Percentiles rank a stretch among this genome's conserved stretches.
These are phyloP conservation scores for Hypercompe scribonia DNA, from an alignment of 2,888 invertebrate species.

Conservation along the genomic window DNA sequence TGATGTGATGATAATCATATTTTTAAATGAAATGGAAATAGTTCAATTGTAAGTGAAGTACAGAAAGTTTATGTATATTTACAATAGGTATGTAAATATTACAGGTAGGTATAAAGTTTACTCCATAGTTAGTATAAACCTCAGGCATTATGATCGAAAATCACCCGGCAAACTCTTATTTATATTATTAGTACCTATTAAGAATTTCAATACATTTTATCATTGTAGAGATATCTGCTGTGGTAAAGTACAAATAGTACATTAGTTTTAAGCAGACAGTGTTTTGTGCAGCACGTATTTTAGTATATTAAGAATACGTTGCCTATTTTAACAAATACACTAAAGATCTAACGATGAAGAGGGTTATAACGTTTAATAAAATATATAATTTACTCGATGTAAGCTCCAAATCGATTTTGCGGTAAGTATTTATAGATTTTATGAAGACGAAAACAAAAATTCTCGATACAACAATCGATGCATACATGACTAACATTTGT, in stretches of 20 bases:
- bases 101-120: no score
- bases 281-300: background rate
- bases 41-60: no score
- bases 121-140: no score
- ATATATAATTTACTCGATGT: background rate
- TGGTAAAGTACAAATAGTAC: background rate
- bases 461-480: background rate
- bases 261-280: slow-evolving; percentile 8
- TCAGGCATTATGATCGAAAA: no score
- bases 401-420: background rate
- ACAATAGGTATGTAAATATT: no score
- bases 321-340: background rate
- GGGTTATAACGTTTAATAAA: background rate
- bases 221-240: background rate
- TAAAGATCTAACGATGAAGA: slow-evolving; percentile 1
- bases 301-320: background rate
- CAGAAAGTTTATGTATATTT: no score
- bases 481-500: background rate
- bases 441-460: background rate
- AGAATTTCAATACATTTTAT: background rate
- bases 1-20: no score
- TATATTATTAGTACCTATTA: background rate
- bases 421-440: slow-evolving; percentile 4
- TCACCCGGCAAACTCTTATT: background rate
- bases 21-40: no score